Conservation (phyloP, 2,113 vertebrate species). For the Harpagus bidentatus region DNA sequence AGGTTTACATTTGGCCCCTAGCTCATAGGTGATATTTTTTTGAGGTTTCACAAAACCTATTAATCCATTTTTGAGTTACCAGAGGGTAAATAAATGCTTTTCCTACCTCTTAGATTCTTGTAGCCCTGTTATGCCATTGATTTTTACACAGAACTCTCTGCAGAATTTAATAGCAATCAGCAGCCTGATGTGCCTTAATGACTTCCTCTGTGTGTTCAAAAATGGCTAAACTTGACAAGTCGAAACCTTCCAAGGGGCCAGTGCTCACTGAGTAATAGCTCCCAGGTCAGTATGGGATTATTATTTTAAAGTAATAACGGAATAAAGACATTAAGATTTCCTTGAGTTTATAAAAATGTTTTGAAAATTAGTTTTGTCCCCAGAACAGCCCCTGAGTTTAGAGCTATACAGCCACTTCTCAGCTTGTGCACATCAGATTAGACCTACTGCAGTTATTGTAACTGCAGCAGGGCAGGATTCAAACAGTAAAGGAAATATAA, state of each 20-base stretch:
- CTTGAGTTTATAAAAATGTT: conserved; percentile 11
- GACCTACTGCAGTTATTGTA: neutral
- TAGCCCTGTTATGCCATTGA: conserved; percentile 40
- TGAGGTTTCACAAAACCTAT: neutral
- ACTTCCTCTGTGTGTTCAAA: conserved; percentile 53
- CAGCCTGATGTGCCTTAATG: conserved; percentile 60
- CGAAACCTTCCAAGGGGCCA: conserved; percentile 46
- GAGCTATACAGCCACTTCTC: neutral
- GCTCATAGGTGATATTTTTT: neutral
- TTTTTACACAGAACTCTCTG: conserved; percentile 51
- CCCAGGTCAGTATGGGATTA: conserved; percentile 26
- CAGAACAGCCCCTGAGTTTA: neutral
- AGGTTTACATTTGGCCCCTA: conserved; percentile 1
- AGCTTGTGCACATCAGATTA: neutral
- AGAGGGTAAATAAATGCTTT: conserved; percentile 40
- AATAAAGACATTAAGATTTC: conserved; percentile 22
- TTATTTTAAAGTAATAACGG: conserved; percentile 37
- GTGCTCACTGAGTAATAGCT: conserved; percentile 47
- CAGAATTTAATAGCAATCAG: conserved; percentile 60
- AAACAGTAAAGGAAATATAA: neutral
- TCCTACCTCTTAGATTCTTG: neutral
- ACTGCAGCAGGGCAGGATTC: neutral
- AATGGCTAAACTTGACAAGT: conserved; percentile 49
- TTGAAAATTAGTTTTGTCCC: conserved; percentile 27
- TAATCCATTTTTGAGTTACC: conserved; percentile 27